Evolutionary conservation across 2,113 vertebrate species (phyloP).

Genomic region (Ariopsis seemanni): DNA sequence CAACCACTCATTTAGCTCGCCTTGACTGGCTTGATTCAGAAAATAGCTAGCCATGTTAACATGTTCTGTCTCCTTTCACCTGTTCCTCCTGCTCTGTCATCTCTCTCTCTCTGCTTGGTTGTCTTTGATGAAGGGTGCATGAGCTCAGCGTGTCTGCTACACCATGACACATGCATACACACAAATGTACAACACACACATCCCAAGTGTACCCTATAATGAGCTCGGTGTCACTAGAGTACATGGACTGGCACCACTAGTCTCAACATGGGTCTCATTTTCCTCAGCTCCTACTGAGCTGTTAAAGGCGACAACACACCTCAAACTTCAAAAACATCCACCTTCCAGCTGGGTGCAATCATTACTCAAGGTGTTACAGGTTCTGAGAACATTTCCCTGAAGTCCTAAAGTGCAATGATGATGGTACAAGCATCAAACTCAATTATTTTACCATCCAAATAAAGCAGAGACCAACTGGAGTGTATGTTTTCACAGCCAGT

Average conservation of each 20-base stretch:
- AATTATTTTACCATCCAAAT: slow-evolving; percentile 6
- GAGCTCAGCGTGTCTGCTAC: slow-evolving; percentile 26
- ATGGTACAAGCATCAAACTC: not conserved
- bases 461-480: slow-evolving; percentile 15
- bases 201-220: slow-evolving; percentile 30
- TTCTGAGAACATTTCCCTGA: not conserved
- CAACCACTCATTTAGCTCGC: not conserved
- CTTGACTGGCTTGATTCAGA: not conserved
- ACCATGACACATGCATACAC: slow-evolving; percentile 10
- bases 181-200: slow-evolving; percentile 8
- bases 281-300: slow-evolving; percentile 37
- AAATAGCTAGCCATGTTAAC: not conserved
- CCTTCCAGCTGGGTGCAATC: slow-evolving; percentile 18
- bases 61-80: slow-evolving; percentile 4
- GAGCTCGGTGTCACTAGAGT: slow-evolving; percentile 47
- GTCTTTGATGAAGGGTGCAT: slow-evolving; percentile 47
- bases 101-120: not conserved
- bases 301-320: not conserved
- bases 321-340: not conserved
- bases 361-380: not conserved
- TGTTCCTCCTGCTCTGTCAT: not conserved
- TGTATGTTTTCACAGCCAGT: slow-evolving; percentile 12
- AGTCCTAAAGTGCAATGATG: not conserved
- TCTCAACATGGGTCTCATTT: slow-evolving; percentile 32
- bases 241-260: slow-evolving; percentile 33